phyloP scores from a whole-genome alignment of 2,797 vertebrate species.

The Periparus ater region DNA sequence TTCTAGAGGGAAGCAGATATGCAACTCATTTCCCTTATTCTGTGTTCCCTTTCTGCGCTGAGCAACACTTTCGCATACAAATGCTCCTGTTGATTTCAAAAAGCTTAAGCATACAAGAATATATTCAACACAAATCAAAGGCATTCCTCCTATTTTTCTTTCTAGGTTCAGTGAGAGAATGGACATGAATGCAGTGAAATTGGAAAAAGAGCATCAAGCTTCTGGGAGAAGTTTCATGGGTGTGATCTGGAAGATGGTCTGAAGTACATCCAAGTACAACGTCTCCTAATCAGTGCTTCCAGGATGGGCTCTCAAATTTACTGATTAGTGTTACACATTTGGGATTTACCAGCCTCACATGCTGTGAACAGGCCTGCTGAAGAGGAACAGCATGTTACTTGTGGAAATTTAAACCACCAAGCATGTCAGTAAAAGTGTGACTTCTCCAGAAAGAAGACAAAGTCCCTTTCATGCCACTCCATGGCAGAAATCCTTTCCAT shows the following conservation, averaged over 20 bases:
- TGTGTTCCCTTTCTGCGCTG: background rate
- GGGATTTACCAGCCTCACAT: background rate
- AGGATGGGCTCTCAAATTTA: background rate
- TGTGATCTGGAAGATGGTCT: background rate
- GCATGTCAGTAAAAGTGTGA: background rate
- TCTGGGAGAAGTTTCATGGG: background rate
- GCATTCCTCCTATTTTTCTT: background rate
- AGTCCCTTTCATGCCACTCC: background rate
- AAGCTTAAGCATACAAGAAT: background rate
- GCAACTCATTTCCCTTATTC: conserved; percentile 8
- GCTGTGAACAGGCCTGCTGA: background rate
- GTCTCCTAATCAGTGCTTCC: background rate
- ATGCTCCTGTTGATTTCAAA: background rate
- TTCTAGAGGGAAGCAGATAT: conserved; percentile 11
- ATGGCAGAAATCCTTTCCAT: background rate
- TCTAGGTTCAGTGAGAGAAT: conserved; percentile 19
- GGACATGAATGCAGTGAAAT: conserved; percentile 5
- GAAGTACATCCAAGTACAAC: background rate
- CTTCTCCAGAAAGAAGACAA: background rate
- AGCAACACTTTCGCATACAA: background rate
- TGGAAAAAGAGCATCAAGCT: conserved; percentile 20
- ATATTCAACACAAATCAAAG: background rate
- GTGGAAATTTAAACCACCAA: background rate
- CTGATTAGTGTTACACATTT: background rate
- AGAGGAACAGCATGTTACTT: background rate